Base-by-base conservation (phyloP, 2,113 vertebrate species). In the Potamarius usumacintae region DNA sequence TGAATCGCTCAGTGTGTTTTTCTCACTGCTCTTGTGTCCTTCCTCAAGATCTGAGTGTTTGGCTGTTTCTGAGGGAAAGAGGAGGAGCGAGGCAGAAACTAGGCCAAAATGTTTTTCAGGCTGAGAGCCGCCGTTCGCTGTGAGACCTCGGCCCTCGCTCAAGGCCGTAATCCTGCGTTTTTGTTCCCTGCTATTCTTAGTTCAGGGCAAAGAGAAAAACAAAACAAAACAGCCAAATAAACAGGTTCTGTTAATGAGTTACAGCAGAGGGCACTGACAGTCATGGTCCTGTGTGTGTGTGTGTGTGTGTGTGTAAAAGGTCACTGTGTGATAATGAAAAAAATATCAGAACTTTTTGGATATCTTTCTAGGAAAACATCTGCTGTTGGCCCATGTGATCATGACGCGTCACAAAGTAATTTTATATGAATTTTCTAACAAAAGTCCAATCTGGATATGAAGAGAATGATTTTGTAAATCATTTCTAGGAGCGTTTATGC, bases 161-260 rank as follows among this genome's bases (percentile, higher is more conserved):
- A 25, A 34, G 22, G 55, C 48, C 9, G 8, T 83, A 50, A 62
- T 72, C 65, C 72, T 76, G 58, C 8, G 6, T 72, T 67, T 60
- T 65, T 85, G 10, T 78, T 88, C 17, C 30, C 25, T 30, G 81
- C 81, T 88, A 88, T 88, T 86, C 65, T 86, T 84, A 88, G 89
- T 6, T 2, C n/a, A 30, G 58, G 52, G 34, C 17, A 2, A 20
- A 67, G 48, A n/a, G 55, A 85, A 67, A 60, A 65, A n/a, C 82
- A 79, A 18, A 42, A 57, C 20, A 52, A 65, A 34, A 12, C 25
- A 55, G 74, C 42, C 80, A 25, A 58, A 83, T 71, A 82, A 60
- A 82, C 74, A 85, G 81, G 81, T 78, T 84, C 58, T 63, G 42
- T 52, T 83, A 65, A 87, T 53, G 55, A 76, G 69, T 65, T 77